These are phyloP conservation scores for Phenganax stokvisi DNA, from an alignment of 92 coral and sea anemone genomes.

Conservation along the genomic window DNA sequence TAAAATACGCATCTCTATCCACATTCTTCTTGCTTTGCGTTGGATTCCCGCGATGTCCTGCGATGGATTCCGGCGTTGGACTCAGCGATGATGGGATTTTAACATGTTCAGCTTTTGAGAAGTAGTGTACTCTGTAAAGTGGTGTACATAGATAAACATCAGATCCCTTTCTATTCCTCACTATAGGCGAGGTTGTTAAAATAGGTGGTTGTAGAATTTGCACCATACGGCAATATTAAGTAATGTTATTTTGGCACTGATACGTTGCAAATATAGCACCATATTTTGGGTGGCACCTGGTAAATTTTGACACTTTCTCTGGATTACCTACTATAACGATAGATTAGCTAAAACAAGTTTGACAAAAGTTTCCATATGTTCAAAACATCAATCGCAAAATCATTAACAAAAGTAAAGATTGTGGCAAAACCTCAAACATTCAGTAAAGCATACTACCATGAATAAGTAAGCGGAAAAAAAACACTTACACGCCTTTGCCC, in stretches of 20 bases:
- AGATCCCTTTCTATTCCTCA: not conserved
- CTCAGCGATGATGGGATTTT: not conserved
- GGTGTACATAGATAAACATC: not conserved
- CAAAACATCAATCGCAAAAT: too few relatives aligned
- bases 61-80: not conserved
- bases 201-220: not conserved
- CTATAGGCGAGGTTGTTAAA: not conserved
- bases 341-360: too few relatives aligned
- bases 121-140: conserved; percentile 9
- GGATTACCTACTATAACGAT: too few relatives aligned
- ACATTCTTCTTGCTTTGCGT: conserved; percentile 22
- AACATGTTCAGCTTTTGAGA: conserved; percentile 23
- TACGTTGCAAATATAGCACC: too few relatives aligned
- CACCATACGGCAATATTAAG: not conserved
- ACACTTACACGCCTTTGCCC: conserved; percentile 31
- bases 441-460: not conserved
- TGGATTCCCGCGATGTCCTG: conserved; percentile 12
- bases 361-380: too few relatives aligned
- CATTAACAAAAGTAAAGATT: not conserved
- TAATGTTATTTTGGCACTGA: not conserved
- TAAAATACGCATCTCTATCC: conserved; percentile 25
- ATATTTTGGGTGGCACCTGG: too few relatives aligned
- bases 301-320: too few relatives aligned
- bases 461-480: not conserved
- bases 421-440: not conserved